These are phyloP conservation scores for Parazoanthus atlanticus DNA, from an alignment of 92 coral and sea anemone genomes.

Conservation along the genomic window DNA sequence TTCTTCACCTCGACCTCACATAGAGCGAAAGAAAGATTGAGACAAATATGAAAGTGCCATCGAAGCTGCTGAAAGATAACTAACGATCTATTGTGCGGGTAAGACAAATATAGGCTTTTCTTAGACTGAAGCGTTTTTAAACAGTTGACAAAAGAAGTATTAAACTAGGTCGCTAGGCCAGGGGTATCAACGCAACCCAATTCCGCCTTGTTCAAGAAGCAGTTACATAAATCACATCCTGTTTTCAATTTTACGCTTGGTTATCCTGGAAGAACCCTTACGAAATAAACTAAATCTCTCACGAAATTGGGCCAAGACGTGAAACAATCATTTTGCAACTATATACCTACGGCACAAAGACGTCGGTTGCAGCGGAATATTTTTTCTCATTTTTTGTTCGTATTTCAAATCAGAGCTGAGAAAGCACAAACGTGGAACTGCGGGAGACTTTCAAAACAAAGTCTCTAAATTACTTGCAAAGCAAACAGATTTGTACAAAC, in stretches of 20 bases:
- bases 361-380: background rate
- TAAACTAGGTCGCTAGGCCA: background rate
- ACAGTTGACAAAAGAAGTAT: background rate
- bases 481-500: constrained; percentile 12
- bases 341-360: background rate
- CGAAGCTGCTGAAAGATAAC: background rate
- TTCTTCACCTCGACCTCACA: constrained; percentile 28
- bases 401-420: background rate
- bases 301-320: background rate
- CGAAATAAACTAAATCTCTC: too few species aligned
- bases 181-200: background rate
- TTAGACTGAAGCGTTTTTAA: background rate
- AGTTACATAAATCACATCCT: constrained; percentile 7
- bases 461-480: background rate
- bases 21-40: background rate
- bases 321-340: background rate
- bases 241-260: background rate
- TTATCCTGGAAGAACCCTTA: background rate
- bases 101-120: background rate
- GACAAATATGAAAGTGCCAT: background rate
- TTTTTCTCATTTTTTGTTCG: background rate
- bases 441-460: constrained; percentile 12
- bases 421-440: background rate
- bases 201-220: background rate
- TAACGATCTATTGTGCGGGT: background rate